A percentile compares a stretch with the other conserved stretches of the same genome.
Evolutionary conservation across 2,113 vertebrate genomes (phyloP).

Genomic region (Synodontis membranacea): DNA sequence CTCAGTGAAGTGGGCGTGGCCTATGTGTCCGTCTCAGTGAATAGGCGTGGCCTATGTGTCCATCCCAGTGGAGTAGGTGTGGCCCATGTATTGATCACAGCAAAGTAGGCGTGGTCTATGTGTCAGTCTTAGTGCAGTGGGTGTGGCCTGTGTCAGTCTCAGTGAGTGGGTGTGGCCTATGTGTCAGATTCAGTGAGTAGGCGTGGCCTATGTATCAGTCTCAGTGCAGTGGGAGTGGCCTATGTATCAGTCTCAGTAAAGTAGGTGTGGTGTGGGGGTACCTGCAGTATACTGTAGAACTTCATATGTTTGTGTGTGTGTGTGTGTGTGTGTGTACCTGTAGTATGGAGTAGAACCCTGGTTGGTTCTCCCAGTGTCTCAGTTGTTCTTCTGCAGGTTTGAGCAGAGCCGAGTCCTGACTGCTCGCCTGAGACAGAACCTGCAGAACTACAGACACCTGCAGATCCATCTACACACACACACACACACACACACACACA

Average conservation of each 20-base stretch:
- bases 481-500: slow-evolving; percentile 19
- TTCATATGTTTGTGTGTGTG: neutral
- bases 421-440: slow-evolving; percentile 94
- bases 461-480: slow-evolving; percentile 29
- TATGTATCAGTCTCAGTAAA: neutral
- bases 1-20: neutral
- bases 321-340: slow-evolving; percentile 75
- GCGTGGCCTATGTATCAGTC: slow-evolving; percentile 38
- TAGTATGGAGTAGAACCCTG: slow-evolving; percentile 94
- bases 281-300: slow-evolving; percentile 89
- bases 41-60: slow-evolving; percentile 44
- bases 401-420: slow-evolving; percentile 90
- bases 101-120: slow-evolving; percentile 38
- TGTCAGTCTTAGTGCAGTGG: too few relatives aligned
- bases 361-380: slow-evolving; percentile 95
- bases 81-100: slow-evolving; percentile 39
- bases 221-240: slow-evolving; percentile 39
- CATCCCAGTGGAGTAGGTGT: neutral
- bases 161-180: slow-evolving; percentile 37
- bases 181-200: neutral
- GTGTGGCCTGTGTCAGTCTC: slow-evolving; percentile 42
- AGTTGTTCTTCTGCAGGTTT: slow-evolving; percentile 96
- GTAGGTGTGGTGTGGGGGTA: neutral
- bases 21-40: too few relatives aligned
- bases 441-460: slow-evolving; percentile 82